phyloP scores from a whole-genome alignment of 2,797 vertebrate species.

The Sebastiscus tertius region DNA sequence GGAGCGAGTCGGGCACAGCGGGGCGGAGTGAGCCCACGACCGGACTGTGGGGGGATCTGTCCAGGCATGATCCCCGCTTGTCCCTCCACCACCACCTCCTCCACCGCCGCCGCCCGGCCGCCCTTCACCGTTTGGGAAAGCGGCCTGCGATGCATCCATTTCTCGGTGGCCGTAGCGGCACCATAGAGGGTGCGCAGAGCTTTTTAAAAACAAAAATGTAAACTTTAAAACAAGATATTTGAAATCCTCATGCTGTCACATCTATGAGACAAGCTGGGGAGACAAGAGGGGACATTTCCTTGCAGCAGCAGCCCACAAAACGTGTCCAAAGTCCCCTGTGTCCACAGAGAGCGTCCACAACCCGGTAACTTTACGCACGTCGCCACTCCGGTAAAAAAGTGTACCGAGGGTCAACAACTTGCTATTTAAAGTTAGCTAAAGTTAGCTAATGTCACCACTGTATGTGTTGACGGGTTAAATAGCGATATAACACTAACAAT shows the following conservation, averaged over 20 bases:
- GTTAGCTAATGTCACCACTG: slow-evolving; percentile 17
- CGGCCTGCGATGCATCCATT: slow-evolving; percentile 88
- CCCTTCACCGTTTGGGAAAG: slow-evolving; percentile 87
- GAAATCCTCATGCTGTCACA: slow-evolving; percentile 59
- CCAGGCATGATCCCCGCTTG: slow-evolving; percentile 75
- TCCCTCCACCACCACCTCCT: no score
- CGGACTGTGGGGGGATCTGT: slow-evolving; percentile 67
- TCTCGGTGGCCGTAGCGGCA: slow-evolving; percentile 83
- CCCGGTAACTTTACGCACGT: slow-evolving; percentile 63
- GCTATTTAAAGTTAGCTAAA: slow-evolving; percentile 16
- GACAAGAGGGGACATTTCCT: slow-evolving; percentile 17
- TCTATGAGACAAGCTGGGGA: not conserved
- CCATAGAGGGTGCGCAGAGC: slow-evolving; percentile 83
- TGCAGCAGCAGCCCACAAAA: slow-evolving; percentile 12
- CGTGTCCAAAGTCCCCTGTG: slow-evolving; percentile 75
- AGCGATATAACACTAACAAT: not conserved
- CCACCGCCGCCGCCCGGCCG: slow-evolving; percentile 76
- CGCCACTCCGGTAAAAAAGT: slow-evolving; percentile 50
- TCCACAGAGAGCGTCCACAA: slow-evolving; percentile 14
- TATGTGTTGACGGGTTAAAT: not conserved
- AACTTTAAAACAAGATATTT: slow-evolving; percentile 55
- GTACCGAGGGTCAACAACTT: slow-evolving; percentile 46
- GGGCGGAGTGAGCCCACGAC: slow-evolving; percentile 80
- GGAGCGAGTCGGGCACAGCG: slow-evolving; percentile 81
- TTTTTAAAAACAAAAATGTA: slow-evolving; percentile 54